These are phyloP conservation scores for Vultur gryphus DNA, from an alignment of 2,797 vertebrate species.

Conservation along the genomic window DNA sequence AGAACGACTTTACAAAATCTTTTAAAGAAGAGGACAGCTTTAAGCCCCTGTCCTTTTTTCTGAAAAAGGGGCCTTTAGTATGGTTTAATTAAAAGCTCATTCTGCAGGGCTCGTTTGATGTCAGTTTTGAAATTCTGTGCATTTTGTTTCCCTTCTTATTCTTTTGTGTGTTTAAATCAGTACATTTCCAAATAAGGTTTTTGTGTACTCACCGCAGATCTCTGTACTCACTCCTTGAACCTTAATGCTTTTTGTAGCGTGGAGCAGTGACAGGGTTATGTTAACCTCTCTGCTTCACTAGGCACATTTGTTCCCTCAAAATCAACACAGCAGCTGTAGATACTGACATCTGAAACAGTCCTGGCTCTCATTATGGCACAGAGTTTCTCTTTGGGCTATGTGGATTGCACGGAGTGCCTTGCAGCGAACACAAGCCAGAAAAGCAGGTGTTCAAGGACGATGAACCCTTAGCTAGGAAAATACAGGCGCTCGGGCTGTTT, in stretches of 20 bases:
- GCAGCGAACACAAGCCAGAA: not conserved
- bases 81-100: not conserved
- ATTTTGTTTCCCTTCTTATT: not conserved
- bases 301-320: not conserved
- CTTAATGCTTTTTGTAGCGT: not conserved
- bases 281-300: conserved; percentile 1
- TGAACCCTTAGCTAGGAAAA: not conserved
- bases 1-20: not conserved
- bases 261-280: conserved; percentile 9
- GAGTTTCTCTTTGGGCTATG: not conserved
- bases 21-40: not conserved
- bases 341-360: not conserved
- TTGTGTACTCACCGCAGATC: not conserved
- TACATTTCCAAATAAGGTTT: not conserved
- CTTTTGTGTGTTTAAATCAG: not conserved
- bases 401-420: not conserved
- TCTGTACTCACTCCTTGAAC: not conserved
- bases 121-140: not conserved
- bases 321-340: conserved; percentile 5
- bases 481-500: accelerated
- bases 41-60: not conserved
- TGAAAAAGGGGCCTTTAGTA: not conserved
- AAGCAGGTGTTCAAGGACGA: not conserved
- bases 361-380: not conserved
- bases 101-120: not conserved